Base-by-base conservation (phyloP, 2,797 vertebrate species). In the Centropyge bicolor region DNA sequence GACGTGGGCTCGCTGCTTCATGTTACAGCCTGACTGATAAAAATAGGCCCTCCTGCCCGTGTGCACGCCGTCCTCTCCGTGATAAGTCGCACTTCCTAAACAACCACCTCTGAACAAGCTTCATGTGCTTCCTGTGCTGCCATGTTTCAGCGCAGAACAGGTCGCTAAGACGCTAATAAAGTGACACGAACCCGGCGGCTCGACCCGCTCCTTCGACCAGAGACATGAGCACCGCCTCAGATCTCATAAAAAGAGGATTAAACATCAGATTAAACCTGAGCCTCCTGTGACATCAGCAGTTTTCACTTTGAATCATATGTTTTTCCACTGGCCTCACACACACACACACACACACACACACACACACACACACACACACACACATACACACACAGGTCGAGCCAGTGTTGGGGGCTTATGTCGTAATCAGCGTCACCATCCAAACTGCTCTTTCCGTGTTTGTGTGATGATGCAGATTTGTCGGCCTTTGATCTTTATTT, bases 41-140 rank as follows among this genome's bases (percentile, higher is more conserved):
- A 95, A 95, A 96, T 96, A 95, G 91, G 70, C 56, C 76, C 71
- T 56, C 8, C 74, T 78, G 81, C 78, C 65, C 84, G 87, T 81
- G 86, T 88, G 89, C 84, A 76, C 56, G 45, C 43, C 49, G 77
- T 78, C 83, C 85, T 70, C 48, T 22, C 88, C 61, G 83, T 62
- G 78, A 86, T 22, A 49, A 76, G 69, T 20, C 86, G 54, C 82
- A 89, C 86, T 76, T 82, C 77, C 86, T 81, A 83, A 88, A 85
- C 81, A 84, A 74, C 74, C 82, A 38, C 51, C 75, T 70, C 76
- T 60, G 63, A 63, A 36, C 77, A 41, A 54, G 43, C 14, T 27
- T 27, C 65, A 36, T 35, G 24, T 17, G 70, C 45, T 27, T 71
- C 52, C 36, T 49, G 41, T 16, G 8, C 19, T 11, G 38, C 19